Evolutionary conservation across 2,888 invertebrate genomes (phyloP), one percentile per base, ranked within the genome.

Genomic region (Tetheella fluctuosa): DNA sequence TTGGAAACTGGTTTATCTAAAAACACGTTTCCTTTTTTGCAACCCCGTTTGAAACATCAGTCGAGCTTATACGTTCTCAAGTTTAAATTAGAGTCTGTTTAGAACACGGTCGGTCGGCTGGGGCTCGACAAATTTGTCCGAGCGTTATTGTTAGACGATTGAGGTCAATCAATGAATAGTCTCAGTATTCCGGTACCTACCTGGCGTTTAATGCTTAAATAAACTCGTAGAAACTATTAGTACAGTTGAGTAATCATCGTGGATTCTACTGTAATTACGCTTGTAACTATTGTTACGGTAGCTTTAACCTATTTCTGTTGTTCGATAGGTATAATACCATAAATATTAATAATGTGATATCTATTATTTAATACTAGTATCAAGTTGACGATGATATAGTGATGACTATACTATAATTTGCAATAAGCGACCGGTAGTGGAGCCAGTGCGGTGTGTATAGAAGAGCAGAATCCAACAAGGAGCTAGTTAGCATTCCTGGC

Each of bases 101-200:
- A 57, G 61, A 67, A 60, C 65, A 64, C 62, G 58, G 55, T 58
- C 61, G 56, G 52, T 61, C 62, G 62, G 66, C 48, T 48, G 62
- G 66, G 61, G 66, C 64, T 65, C 68, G 73, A 70, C 69, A 68
- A 74, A 67, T 64, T 70, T 71, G 74, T 70, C 63, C 70, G 70
- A 69, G 70, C 72, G 80, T 76, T 85, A 86, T 88, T 90, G 87
- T 88, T 83, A 76, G 82, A 78, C 80, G 83, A 89, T 89, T 88
- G 83, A 80, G 90, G 88, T 86, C 90, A 88, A 86, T 87, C 86
- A 84, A 85, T 88, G 85, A 84, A 82, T 79, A 73, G 69, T 65
- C 66, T 69, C 65, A 61, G 62, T 57, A 67, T 68, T 73, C 64
- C 53, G 48, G 53, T 54, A 58, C 48, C 54, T 58, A 48, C 57